Evolutionary conservation across 2,888 invertebrate genomes (phyloP), one percentile per base, ranked within the genome.

Genomic region (Epinotia bilunana): DNA sequence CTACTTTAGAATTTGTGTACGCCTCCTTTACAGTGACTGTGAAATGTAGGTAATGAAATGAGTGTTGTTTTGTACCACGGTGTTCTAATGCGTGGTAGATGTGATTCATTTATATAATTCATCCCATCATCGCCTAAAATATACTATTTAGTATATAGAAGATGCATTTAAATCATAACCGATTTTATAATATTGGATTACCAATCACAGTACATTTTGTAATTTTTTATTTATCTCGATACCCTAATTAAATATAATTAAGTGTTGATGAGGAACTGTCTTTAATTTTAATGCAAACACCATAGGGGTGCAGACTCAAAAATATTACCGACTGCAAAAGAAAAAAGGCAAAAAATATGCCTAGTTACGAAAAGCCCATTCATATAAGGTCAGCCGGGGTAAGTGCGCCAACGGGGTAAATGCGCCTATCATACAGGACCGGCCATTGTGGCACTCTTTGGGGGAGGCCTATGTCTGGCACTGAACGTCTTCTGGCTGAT

Each of bases 211-310:
- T 77, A 68, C 49, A 63, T 77, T 78, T 82, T 82, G 79, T 82
- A 80, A 81, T 79, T 81, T 84, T 87, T 78, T 78, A 76, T 78
- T 75, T 78, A 78, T 73, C 74, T 76, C 72, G 58, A 63, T 72
- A 80, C 70, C 81, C 79, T 83, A 81, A 82, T 83, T 84, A 82
- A 86, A 89, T 89, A 90, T 87, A 89, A 88, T 87, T 86, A 84
- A 82, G 87, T 88, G 89, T 90, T 90, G 89, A 89, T 87, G 80
- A 86, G 67, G 43, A 65, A n/a, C 23, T 28, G 60, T 18, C 57
- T 74, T 74, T 65, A 11, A 74, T 74, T 74, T 71, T 18, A 16
- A n/a, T 9, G n/a, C 11, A 39, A 23, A 53, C 18, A 43, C 12
- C 12, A 16, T 28, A 28, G 23, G 23, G 1, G 3, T 28, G 23